Percentiles rank a stretch among this genome's conserved stretches.
Conservation (phyloP, 2,113 vertebrate genomes). For the Tachysurus vachellii region DNA sequence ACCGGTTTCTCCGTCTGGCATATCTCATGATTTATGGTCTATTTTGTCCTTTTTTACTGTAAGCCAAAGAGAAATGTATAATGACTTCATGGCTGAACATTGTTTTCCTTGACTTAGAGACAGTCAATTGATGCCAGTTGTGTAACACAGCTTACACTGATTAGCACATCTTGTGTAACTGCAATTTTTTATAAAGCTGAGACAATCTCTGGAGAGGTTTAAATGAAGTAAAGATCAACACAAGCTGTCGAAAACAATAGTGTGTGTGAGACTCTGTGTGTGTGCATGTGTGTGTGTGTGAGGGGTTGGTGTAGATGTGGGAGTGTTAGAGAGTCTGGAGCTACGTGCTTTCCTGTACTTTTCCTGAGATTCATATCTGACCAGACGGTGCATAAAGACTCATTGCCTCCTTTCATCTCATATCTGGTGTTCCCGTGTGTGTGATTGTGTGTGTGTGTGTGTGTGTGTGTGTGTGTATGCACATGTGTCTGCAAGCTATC, state of each 20-base stretch:
- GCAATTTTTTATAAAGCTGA: neutral
- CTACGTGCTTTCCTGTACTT: slow-evolving; percentile 56
- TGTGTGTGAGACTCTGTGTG: slow-evolving; percentile 41
- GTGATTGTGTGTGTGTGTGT: slow-evolving; percentile 20
- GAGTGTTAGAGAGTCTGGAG: slow-evolving; percentile 1
- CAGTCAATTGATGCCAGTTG: neutral
- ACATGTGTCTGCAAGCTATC: slow-evolving; percentile 31
- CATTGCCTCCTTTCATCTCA: slow-evolving; percentile 48
- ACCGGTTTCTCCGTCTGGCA: neutral
- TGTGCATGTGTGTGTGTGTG: slow-evolving; percentile 32
- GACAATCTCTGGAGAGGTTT: neutral
- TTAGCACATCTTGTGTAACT: slow-evolving; percentile 8
- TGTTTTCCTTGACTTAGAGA: neutral
- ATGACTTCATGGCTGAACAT: neutral
- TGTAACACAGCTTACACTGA: neutral
- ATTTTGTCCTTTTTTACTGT: slow-evolving; percentile 8
- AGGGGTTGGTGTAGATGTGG: neutral
- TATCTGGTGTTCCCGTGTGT: slow-evolving; percentile 31
- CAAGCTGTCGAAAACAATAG: slow-evolving; percentile 21
- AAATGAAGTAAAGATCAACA: slow-evolving; percentile 39
- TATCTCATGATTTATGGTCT: slow-evolving; percentile 1
- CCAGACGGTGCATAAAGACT: slow-evolving; percentile 52
- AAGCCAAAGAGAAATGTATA: slow-evolving; percentile 1
- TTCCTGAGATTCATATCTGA: slow-evolving; percentile 48
- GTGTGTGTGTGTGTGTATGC: slow-evolving; percentile 14